phyloP scores from a whole-genome alignment of 1,140 invertebrate species.

The Diorhabda sublineata region DNA sequence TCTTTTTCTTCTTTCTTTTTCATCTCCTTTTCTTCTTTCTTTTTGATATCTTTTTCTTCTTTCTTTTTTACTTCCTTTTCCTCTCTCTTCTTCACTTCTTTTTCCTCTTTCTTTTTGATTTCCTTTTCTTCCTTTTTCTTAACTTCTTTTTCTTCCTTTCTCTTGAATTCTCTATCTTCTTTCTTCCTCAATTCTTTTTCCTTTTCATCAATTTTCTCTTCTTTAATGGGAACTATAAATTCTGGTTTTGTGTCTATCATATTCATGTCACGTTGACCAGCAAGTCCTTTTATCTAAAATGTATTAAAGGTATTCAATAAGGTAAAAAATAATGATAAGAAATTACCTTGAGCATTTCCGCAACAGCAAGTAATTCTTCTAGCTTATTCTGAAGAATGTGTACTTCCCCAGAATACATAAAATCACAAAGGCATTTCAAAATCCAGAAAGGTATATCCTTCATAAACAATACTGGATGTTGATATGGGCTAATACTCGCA shows the following conservation, averaged over 20 bases:
- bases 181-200: conserved; percentile 10
- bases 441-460: conserved; percentile 56
- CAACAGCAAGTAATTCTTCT: conserved; percentile 46
- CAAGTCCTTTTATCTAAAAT: conserved; percentile 43
- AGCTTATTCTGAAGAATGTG: conserved; percentile 49
- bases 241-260: conserved; percentile 5
- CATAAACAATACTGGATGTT: conserved; percentile 63
- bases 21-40: conserved; percentile 4
- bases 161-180: conserved; percentile 12
- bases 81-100: conserved; percentile 11
- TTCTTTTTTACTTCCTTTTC: conserved; percentile 14
- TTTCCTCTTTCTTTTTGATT: conserved; percentile 4
- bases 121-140: conserved; percentile 5
- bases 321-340: not conserved
- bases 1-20: conserved; percentile 12
- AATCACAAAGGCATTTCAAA: conserved; percentile 53
- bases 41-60: conserved; percentile 3
- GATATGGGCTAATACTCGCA: conserved; percentile 55
- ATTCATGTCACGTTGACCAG: conserved; percentile 21
- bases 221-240: not conserved
- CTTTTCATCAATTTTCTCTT: conserved; percentile 10
- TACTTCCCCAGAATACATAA: conserved; percentile 58
- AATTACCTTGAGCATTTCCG: conserved; percentile 47
- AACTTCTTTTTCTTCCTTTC: conserved; percentile 14
- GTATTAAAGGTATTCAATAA: not conserved